Evolutionary conservation across 2,113 vertebrate species (phyloP), one percentile per base, ranked within the genome.

Genomic region (Barbus barbus): DNA sequence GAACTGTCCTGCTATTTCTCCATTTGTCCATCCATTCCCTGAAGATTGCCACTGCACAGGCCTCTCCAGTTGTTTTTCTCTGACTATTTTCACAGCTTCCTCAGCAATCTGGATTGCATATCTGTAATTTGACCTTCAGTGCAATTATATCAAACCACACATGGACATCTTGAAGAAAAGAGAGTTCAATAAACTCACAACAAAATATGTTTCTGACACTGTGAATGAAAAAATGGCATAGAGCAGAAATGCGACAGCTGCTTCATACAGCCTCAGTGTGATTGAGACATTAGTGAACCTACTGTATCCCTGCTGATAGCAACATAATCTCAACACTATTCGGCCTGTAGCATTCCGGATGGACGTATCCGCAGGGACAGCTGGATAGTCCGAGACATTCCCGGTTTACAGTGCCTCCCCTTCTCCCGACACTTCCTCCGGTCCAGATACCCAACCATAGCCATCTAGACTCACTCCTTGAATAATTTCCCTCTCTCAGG

Each of bases 271-370:
- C 61, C 26, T 4, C 80, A 83, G 51, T 28, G 24, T 78, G 81
- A 86, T 83, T 83, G 53, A 83, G 69, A 65, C 69, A 12, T 77
- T 61, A 74, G 3, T 51, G n/a, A 44, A 67, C 0, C 75, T 79
- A 33, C 72, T 46, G 16, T 36, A 67, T 36, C 65, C 56, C 13
- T 83, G 56, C 80, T 86, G 41, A 67, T 46, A 31, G 22, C 56
- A n/a, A n/a, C 44, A 33, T 75, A 81, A 24, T 85, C 78, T 41
- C 69, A 12, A 69, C 18, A 56, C 28, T 73, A 46, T 81, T 63
- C 31, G 7, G 24, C 81, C 58, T 51, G 13, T 46, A 53, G 75
- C 22, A 13, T 28, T 48, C 20, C n/a, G 84, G 3, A 41, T 8
- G 60, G 41, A 36, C 51, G n/a, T 41, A 38, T 56, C 48, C 76